Percentiles rank a stretch among this genome's conserved stretches.
These are phyloP conservation scores for Yoshiicerus persimilis DNA, from an alignment of 1,140 invertebrate genomes.

Conservation along the genomic window DNA sequence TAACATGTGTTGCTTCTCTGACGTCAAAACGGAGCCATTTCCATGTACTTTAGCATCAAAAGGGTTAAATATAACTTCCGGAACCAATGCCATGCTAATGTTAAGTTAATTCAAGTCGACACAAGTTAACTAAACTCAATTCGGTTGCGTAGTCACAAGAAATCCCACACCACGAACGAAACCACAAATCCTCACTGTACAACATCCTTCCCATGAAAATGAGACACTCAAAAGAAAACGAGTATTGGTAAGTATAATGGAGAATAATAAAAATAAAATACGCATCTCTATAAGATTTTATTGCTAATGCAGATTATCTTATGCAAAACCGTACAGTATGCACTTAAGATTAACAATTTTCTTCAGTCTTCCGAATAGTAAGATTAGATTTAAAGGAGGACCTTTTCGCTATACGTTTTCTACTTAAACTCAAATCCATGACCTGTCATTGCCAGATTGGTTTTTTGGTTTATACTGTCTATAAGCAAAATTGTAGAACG, in stretches of 20 bases:
- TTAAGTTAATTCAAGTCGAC: background rate
- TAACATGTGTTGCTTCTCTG: background rate
- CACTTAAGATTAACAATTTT: background rate
- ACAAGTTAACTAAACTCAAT: background rate
- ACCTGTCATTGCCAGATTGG: background rate
- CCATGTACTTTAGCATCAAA: background rate
- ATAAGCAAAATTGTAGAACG: too few relatives aligned
- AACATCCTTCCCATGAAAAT: too few relatives aligned
- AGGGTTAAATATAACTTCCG: slow-evolving; percentile 2
- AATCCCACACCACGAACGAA: background rate
- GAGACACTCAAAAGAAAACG: too few relatives aligned
- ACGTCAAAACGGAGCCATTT: background rate
- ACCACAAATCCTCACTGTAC: background rate
- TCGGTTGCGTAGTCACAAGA: background rate
- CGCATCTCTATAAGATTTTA: background rate
- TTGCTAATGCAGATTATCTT: too few relatives aligned
- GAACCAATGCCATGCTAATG: slow-evolving; percentile 7
- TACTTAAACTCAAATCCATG: background rate
- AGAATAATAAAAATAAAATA: background rate
- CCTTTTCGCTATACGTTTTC: background rate
- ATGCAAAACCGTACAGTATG: too few relatives aligned
- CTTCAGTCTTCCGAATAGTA: too few relatives aligned
- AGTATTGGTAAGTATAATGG: background rate
- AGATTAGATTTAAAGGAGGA: background rate
- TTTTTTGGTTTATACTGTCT: background rate